Evolutionary conservation across 2,888 invertebrate species (phyloP).

Genomic region (Drosophila mimica): DNA sequence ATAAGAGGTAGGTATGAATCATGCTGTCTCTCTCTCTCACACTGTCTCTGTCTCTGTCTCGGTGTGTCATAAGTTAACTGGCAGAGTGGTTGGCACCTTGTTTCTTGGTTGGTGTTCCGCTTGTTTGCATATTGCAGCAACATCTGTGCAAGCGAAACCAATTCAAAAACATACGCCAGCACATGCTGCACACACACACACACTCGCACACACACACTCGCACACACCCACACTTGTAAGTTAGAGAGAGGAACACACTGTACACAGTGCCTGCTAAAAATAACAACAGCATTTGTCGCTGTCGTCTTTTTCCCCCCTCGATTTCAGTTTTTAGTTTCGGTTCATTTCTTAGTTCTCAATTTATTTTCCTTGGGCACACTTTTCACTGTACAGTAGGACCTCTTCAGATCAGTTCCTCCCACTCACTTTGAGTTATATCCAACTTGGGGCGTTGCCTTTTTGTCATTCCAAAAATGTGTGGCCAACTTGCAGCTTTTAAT

Average conservation of each 20-base stretch:
- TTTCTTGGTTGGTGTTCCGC: slow-evolving; percentile 57
- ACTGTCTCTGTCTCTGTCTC: background rate
- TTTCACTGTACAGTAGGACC: slow-evolving; percentile 20
- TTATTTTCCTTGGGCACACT: slow-evolving; percentile 23
- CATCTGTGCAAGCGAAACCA: slow-evolving; percentile 75
- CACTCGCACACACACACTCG: slow-evolving; percentile 10
- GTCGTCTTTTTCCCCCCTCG: slow-evolving; percentile 4
- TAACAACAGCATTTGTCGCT: slow-evolving; percentile 47
- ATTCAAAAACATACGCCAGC: slow-evolving; percentile 72
- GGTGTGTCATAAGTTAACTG: slow-evolving; percentile 8
- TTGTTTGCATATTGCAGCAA: slow-evolving; percentile 78
- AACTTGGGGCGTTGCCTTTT: slow-evolving; percentile 7
- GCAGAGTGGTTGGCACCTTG: slow-evolving; percentile 59
- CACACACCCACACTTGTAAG: slow-evolving; percentile 2
- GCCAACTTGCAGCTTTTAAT: slow-evolving; percentile 41
- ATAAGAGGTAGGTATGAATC: slow-evolving; percentile 23
- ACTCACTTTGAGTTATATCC: slow-evolving; percentile 1
- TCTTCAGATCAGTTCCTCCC: slow-evolving; percentile 21
- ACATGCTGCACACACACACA: slow-evolving; percentile 52
- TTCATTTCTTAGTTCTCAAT: slow-evolving; percentile 17
- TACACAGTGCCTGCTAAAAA: slow-evolving; percentile 55
- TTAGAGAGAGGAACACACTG: slow-evolving; percentile 7
- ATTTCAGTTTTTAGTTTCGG: slow-evolving; percentile 6
- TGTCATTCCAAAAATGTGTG: slow-evolving; percentile 26
- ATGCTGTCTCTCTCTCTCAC: slow-evolving; percentile 2